These are phyloP conservation scores for Drosophila histrio DNA, from an alignment of 2,888 invertebrate species.

Conservation along the genomic window DNA sequence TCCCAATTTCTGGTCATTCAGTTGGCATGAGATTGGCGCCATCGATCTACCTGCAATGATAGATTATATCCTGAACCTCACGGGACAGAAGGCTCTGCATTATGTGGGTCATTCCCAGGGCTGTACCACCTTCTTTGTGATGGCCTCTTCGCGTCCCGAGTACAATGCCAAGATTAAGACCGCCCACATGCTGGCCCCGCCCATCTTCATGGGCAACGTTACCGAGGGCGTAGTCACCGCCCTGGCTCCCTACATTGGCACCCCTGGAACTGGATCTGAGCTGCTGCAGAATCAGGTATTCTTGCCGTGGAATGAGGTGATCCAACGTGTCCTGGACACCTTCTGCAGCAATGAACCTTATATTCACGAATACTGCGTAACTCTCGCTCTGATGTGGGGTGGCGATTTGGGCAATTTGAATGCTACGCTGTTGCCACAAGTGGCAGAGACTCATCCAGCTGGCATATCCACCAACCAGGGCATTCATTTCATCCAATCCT, in stretches of 20 bases:
- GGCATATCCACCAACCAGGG: constrained; percentile 79
- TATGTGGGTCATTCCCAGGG: constrained; percentile 88
- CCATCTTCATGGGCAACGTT: constrained; percentile 87
- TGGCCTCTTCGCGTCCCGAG: constrained; percentile 83
- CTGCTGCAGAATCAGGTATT: constrained; percentile 85
- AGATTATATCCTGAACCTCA: constrained; percentile 85
- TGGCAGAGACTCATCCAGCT: constrained; percentile 80
- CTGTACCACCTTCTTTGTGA: constrained; percentile 85
- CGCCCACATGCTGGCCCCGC: constrained; percentile 87
- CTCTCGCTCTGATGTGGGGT: constrained; percentile 69
- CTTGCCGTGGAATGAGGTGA: constrained; percentile 69
- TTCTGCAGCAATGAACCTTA: constrained; percentile 67
- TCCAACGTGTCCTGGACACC: constrained; percentile 70
- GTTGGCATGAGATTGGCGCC: constrained; percentile 86
- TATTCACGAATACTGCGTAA: constrained; percentile 60
- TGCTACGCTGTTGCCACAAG: constrained; percentile 67
- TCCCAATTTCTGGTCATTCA: constrained; percentile 83
- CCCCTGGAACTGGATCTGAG: constrained; percentile 54
- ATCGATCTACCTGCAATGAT: constrained; percentile 88
- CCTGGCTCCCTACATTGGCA: constrained; percentile 81
- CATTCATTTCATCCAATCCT: constrained; percentile 74
- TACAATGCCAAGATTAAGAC: constrained; percentile 85
- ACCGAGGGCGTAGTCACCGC: constrained; percentile 83
- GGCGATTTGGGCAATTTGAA: constrained; percentile 72
- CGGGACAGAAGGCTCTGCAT: constrained; percentile 85